Evolutionary conservation across 2,797 vertebrate species (phyloP).

Genomic region (Silurus aristotelis): DNA sequence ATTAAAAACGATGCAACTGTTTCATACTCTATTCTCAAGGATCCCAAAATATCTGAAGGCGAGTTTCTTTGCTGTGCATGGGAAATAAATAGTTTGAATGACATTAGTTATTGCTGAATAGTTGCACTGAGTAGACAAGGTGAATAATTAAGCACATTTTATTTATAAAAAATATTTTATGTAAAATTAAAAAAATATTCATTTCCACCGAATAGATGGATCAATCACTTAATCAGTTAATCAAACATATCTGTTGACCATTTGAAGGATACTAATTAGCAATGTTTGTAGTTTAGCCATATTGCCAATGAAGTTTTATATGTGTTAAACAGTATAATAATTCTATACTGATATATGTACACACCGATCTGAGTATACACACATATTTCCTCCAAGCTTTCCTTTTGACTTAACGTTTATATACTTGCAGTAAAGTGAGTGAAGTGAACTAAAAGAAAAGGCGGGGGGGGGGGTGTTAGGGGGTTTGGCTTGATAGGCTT

Average conservation of each 20-base stretch:
- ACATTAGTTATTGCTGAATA: not conserved
- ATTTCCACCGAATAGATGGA: not conserved
- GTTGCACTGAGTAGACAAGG: not conserved
- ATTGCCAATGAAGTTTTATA: not conserved
- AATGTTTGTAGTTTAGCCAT: not conserved
- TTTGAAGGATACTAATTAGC: not conserved
- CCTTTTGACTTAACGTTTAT: not conserved
- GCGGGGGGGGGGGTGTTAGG: not conserved
- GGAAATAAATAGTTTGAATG: not conserved
- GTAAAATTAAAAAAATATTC: not conserved
- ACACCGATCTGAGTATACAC: too few species aligned
- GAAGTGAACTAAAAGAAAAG: not conserved
- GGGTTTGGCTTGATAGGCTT: slow-evolving; percentile 28
- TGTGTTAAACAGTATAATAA: not conserved
- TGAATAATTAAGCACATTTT: not conserved
- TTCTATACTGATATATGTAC: not conserved
- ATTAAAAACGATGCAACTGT: not conserved
- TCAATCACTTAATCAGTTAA: too few species aligned
- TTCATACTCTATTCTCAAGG: not conserved
- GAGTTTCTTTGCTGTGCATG: not conserved
- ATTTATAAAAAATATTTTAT: not conserved
- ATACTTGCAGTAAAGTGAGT: not conserved
- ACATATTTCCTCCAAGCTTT: not conserved
- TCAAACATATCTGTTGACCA: not conserved
- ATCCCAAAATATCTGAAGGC: not conserved